Percentiles rank a stretch among this genome's conserved stretches.
phyloP scores from a whole-genome alignment of 2,888 invertebrate genomes.

The Morinoia aosen region DNA sequence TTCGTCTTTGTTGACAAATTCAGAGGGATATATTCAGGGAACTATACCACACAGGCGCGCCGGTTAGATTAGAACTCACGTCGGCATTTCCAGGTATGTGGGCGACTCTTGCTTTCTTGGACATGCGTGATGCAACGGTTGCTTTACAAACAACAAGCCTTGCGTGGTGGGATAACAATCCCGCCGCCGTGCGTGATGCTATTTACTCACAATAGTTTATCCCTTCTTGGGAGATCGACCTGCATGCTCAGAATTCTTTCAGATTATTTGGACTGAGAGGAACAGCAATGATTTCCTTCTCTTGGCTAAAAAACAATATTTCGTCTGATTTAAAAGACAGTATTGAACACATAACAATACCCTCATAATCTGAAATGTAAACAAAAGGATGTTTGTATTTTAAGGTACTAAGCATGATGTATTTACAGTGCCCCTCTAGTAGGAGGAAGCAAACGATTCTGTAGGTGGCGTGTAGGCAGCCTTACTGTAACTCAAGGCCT shows the following conservation, averaged over 20 bases:
- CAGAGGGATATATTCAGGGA: not conserved
- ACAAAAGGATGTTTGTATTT: not conserved
- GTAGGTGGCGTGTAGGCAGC: conserved; percentile 6
- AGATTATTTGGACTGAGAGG: not conserved
- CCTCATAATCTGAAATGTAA: not conserved
- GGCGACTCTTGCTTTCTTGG: not conserved
- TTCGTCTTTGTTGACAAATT: not conserved
- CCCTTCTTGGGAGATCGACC: not conserved
- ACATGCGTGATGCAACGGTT: not conserved
- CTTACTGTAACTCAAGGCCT: not conserved
- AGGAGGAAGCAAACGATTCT: not conserved
- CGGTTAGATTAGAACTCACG: not conserved
- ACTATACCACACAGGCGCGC: not conserved
- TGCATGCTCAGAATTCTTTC: conserved; percentile 12
- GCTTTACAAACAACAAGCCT: conserved; percentile 1
- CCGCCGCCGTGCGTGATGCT: not conserved
- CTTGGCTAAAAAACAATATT: not conserved
- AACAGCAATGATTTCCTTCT: not conserved
- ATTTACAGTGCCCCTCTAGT: not conserved
- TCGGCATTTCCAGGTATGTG: not conserved
- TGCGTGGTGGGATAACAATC: not conserved
- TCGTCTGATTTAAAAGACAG: not conserved
- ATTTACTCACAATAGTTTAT: conserved; percentile 4
- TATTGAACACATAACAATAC: not conserved
- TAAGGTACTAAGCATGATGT: not conserved